Percentiles rank a stretch among this genome's conserved stretches.
These are phyloP conservation scores for Grammomys dolichurus DNA, from an alignment of 2,113 vertebrate genomes.

Conservation along the genomic window DNA sequence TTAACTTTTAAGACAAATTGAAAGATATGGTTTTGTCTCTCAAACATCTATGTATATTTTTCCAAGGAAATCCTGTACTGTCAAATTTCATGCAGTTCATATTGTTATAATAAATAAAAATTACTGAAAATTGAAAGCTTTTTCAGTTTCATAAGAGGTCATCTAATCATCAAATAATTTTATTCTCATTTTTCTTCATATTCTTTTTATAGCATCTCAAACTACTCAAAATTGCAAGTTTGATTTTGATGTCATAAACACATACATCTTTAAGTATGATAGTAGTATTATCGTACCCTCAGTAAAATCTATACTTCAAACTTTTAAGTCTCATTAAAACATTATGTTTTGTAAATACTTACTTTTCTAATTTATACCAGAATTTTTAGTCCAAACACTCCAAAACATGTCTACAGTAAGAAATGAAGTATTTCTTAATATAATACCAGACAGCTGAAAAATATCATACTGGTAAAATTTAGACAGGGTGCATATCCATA, in stretches of 20 bases:
- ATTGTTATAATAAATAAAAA: slow-evolving; percentile 14
- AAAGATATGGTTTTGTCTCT: slow-evolving; percentile 46
- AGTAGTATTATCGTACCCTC: neutral
- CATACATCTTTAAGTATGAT: neutral
- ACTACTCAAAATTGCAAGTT: slow-evolving; percentile 30
- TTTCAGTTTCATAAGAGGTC: neutral
- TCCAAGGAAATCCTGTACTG: neutral
- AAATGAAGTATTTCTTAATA: slow-evolving; percentile 5
- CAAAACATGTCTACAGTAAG: neutral
- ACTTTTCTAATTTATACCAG: neutral
- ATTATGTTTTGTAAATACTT: slow-evolving; percentile 12
- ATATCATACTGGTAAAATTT: slow-evolving; percentile 39
- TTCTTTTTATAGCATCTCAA: neutral
- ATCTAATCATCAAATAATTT: neutral
- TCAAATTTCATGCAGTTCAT: neutral
- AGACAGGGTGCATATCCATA: slow-evolving; percentile 26
- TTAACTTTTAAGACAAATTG: slow-evolving; percentile 58
- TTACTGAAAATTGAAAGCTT: neutral
- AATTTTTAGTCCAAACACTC: slow-evolving; percentile 20
- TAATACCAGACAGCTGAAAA: neutral
- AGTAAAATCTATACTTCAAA: slow-evolving; percentile 55
- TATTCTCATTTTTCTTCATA: neutral
- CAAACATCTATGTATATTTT: neutral
- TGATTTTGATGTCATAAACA: slow-evolving; percentile 4
- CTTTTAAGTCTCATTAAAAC: slow-evolving; percentile 60